A percentile compares a stretch with the other conserved stretches of the same genome.
These are phyloP conservation scores for Xerus rutilus DNA, from an alignment of 2,797 vertebrate genomes.

Conservation along the genomic window DNA sequence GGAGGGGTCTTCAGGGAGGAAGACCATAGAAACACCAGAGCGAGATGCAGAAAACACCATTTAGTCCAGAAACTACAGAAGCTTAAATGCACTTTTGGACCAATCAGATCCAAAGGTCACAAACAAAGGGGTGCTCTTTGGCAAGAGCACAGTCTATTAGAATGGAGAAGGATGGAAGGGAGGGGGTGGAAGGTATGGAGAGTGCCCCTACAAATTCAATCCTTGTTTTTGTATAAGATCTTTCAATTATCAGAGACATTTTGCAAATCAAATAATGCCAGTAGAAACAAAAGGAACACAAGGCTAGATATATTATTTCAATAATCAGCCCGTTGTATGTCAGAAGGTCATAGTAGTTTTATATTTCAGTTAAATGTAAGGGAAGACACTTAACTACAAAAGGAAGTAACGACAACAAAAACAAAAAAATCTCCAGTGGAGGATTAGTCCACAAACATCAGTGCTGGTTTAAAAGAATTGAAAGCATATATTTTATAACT, in stretches of 20 bases:
- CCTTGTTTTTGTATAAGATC: background rate
- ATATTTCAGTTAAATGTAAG: background rate
- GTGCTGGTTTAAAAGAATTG: background rate
- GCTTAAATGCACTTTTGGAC: no score
- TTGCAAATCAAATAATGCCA: background rate
- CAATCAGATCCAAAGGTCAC: no score
- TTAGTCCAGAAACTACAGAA: no score
- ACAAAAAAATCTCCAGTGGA: background rate
- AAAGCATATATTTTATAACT: background rate
- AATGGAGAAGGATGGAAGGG: no score
- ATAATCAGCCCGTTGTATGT: background rate
- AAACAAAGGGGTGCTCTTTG: no score
- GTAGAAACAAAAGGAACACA: background rate
- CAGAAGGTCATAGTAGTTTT: background rate
- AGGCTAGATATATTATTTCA: background rate
- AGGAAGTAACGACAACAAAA: background rate
- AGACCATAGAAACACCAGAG: no score
- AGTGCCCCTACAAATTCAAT: background rate
- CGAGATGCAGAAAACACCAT: no score
- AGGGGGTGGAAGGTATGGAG: no score
- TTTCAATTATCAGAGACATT: background rate
- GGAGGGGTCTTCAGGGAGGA: no score
- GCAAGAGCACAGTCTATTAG: no score
- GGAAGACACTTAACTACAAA: background rate
- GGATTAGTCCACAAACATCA: background rate